Conservation (phyloP, 2,113 vertebrate species). For the Mastomys coucha region DNA sequence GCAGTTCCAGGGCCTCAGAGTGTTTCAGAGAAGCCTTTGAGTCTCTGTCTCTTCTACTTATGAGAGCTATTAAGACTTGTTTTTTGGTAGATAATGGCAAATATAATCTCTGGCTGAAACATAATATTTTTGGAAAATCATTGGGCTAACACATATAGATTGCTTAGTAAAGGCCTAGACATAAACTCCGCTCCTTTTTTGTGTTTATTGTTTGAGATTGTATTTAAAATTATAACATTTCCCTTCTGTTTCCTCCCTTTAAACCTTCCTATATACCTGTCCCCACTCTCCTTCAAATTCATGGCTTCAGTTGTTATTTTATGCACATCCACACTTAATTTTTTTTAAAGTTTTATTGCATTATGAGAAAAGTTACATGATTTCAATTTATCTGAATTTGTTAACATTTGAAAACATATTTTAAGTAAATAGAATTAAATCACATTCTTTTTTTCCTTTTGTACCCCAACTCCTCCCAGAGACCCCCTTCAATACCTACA, state of each 20-base stretch:
- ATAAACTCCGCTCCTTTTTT: not conserved
- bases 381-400: too few relatives aligned
- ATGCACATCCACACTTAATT: not conserved
- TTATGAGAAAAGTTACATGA: too few relatives aligned
- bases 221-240: not conserved
- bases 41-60: not conserved
- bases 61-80: not conserved
- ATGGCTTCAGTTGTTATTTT: not conserved
- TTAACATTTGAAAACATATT: too few relatives aligned
- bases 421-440: too few relatives aligned
- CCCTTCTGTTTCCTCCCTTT: not conserved
- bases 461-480: too few relatives aligned
- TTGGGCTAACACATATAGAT: not conserved
- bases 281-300: not conserved
- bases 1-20: not conserved
- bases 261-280: not conserved
- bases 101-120: not conserved
- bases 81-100: not conserved
- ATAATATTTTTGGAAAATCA: not conserved
- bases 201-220: not conserved
- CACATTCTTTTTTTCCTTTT: too few relatives aligned
- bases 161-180: not conserved
- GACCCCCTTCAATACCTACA: too few relatives aligned
- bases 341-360: too few relatives aligned
- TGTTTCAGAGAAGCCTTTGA: not conserved